A percentile compares a stretch with the other conserved stretches of the same genome.
Conservation (phyloP, 2,113 vertebrate genomes). For the Limanda limanda region DNA sequence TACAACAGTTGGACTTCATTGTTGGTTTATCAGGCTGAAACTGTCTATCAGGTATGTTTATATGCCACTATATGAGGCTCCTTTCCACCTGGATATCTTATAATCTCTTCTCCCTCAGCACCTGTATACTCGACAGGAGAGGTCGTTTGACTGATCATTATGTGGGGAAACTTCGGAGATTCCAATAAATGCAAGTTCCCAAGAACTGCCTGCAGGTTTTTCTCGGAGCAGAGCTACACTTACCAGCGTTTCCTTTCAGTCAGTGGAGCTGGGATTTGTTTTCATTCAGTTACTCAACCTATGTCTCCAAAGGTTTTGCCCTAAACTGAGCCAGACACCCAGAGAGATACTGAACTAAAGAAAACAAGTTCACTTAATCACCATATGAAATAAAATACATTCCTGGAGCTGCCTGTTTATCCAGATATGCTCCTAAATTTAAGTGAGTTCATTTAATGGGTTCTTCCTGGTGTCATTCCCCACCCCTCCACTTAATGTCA, state of each 20-base stretch:
- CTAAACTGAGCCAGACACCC: conserved; percentile 49
- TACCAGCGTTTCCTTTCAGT: conserved; percentile 29
- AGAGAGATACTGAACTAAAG: conserved; percentile 66
- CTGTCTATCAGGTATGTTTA: conserved; percentile 46
- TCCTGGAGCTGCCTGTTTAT: no score
- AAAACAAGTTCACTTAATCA: background rate
- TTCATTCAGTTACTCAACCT: conserved; percentile 61
- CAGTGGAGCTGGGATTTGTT: conserved; percentile 30
- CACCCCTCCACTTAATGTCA: no score
- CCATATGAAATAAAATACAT: background rate
- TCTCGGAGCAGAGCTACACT: background rate
- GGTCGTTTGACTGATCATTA: background rate
- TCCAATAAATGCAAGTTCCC: conserved; percentile 5
- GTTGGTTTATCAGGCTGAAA: conserved; percentile 45
- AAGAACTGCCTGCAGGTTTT: conserved; percentile 2
- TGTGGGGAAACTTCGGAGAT: conserved; percentile 16
- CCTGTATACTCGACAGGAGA: conserved; percentile 27
- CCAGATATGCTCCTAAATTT: background rate
- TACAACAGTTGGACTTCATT: conserved; percentile 37
- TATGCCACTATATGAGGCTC: conserved; percentile 28
- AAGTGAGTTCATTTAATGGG: no score
- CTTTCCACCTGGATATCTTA: conserved; percentile 10
- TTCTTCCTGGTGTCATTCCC: no score
- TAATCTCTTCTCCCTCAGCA: conserved; percentile 21
- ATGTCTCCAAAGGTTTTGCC: conserved; percentile 41